These are phyloP conservation scores for Drosophila bocki DNA, from an alignment of 1,140 invertebrate species.

Conservation along the genomic window DNA sequence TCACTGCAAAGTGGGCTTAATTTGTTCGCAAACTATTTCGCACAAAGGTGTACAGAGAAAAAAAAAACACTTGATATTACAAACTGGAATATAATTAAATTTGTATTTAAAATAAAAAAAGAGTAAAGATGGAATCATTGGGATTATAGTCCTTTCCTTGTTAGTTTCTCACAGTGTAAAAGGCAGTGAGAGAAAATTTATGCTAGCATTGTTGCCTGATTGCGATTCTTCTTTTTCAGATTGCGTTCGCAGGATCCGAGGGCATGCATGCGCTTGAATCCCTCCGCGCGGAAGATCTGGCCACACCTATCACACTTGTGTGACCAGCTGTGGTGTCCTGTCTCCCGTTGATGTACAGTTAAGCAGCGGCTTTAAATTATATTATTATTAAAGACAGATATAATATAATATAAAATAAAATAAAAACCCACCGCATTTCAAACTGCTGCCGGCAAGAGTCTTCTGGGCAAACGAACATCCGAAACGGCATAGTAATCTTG, in stretches of 20 bases:
- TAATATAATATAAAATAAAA: too few species aligned
- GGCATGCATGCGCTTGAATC: slow-evolving; percentile 40
- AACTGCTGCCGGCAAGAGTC: slow-evolving; percentile 5
- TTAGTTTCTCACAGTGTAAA: neutral
- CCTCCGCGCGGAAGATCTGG: slow-evolving; percentile 35
- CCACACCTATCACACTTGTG: slow-evolving; percentile 37
- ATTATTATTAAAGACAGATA: neutral
- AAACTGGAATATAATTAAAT: neutral
- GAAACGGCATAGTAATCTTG: neutral
- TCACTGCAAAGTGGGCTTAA: slow-evolving; percentile 78
- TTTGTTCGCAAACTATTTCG: slow-evolving; percentile 76
- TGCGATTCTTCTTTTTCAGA: neutral
- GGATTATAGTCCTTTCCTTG: neutral
- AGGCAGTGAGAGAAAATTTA: neutral
- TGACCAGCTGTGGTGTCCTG: slow-evolving; percentile 33
- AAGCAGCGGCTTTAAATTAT: slow-evolving; percentile 7
- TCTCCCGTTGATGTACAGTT: slow-evolving; percentile 21
- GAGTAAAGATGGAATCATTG: neutral
- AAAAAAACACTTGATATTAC: neutral
- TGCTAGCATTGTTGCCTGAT: neutral
- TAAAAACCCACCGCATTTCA: slow-evolving; percentile 10
- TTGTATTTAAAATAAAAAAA: neutral
- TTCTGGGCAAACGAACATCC: slow-evolving; percentile 8
- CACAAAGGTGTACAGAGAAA: slow-evolving; percentile 20
- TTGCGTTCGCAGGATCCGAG: slow-evolving; percentile 24